Conservation (phyloP, 2,888 invertebrate species). For the Parochlus steinenii region DNA sequence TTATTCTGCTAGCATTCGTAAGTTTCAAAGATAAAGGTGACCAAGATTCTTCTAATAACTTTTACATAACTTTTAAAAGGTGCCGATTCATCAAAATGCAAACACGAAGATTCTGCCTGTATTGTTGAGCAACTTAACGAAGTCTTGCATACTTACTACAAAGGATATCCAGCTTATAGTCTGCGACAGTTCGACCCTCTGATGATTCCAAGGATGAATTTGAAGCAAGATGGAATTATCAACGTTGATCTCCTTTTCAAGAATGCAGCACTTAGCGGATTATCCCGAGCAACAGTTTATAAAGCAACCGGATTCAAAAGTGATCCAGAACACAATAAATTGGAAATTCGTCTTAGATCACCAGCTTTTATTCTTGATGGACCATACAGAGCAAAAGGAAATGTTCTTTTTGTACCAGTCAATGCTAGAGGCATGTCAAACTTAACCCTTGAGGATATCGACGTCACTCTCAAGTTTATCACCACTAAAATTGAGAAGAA, state of each 20-base stretch:
- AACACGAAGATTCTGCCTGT: conserved; percentile 23
- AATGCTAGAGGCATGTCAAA: conserved; percentile 14
- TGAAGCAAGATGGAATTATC: conserved; percentile 20
- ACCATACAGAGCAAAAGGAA: conserved; percentile 29
- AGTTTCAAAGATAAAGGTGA: no score
- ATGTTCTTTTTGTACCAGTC: conserved; percentile 30
- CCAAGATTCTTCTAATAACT: no score
- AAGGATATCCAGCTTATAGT: conserved; percentile 22
- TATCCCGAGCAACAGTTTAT: conserved; percentile 1
- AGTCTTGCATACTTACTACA: no score
- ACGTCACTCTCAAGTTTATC: background rate
- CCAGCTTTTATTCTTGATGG: conserved; percentile 16
- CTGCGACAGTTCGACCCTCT: conserved; percentile 24
- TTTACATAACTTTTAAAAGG: no score
- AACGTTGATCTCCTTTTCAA: conserved; percentile 22
- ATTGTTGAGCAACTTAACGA: conserved; percentile 15
- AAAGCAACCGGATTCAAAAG: conserved; percentile 1
- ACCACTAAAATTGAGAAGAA: conserved; percentile 16
- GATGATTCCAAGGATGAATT: conserved; percentile 19
- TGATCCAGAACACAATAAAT: conserved; percentile 5
- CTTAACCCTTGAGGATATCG: conserved; percentile 4
- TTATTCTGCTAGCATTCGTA: no score
- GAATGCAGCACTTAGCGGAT: background rate
- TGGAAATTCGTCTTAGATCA: conserved; percentile 1
- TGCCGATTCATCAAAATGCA: no score